Evolutionary conservation across 2,797 vertebrate genomes (phyloP), one percentile per base, ranked within the genome.

Genomic region (Phataginus tricuspis): DNA sequence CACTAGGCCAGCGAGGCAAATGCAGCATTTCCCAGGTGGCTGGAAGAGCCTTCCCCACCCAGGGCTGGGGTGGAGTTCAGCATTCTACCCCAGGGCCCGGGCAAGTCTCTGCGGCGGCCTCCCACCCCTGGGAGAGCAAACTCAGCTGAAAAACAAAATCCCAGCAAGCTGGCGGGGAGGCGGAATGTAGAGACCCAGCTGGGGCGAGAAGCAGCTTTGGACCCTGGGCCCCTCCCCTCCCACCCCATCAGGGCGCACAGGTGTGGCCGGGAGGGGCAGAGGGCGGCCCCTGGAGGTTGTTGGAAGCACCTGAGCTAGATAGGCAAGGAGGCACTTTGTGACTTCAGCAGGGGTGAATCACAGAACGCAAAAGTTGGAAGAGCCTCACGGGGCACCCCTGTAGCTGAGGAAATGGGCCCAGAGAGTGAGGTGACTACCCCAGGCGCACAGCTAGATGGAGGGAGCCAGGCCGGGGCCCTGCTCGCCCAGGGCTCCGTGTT

Each of bases 81-180:
- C 72, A 93, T 94, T 98, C 97, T 96, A 97, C 98, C 98, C 98
- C 98, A 91, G 97, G 98, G 98, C 98, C 97, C 97, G 96, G 94
- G 98, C 97, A 7, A 98, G 98, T 98, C 98, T 96, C 96, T 98
- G 93, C 95, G 27, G 92, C 97, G 96, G 92, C 96, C 96, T 97
- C 84, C 98, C 98, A 97, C 97, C 97, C 75, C 79, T 69, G 25
- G 80, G 77, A 96, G 80, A 85, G 96, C 96, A 88, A 18, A 68
- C 92, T 92, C 96, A 98, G 96, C 96, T 96, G 90, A 93, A 97
- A 96, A 95, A 89, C 75, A 91, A 66, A 93, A 88, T 93, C 75
- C 4, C 16, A 59, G 25, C 25, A 7, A 78, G 78, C 9, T 0
- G 34, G n/a, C 21, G 61, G 77, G 2, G 37, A 4, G 14, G 9